A percentile compares a stretch with the other conserved stretches of the same genome.
Conservation (phyloP, 2,888 invertebrate genomes). For the Phengaris alcon region DNA sequence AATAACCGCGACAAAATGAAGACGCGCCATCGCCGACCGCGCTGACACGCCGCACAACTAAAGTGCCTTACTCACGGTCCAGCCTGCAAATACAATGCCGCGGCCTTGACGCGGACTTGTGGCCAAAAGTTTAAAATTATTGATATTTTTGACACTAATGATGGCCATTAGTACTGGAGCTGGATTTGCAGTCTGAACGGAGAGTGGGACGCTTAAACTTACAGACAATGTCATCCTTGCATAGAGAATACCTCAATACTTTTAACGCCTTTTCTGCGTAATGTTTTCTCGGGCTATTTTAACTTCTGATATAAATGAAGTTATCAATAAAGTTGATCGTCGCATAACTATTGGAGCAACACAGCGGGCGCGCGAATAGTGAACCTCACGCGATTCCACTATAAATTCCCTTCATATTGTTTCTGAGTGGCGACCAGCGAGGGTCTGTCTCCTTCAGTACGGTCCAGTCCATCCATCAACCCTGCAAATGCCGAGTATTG, state of each 20-base stretch:
- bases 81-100: too few species aligned
- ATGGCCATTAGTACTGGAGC: too few species aligned
- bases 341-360: neutral
- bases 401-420: neutral
- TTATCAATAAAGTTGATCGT: neutral
- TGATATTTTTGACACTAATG: too few species aligned
- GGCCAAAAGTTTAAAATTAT: too few species aligned
- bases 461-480: neutral
- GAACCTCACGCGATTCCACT: neutral
- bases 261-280: too few species aligned
- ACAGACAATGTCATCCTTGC: too few species aligned
- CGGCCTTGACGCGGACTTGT: too few species aligned
- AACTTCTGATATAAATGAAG: neutral
- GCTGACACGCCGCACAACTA: constrained; percentile 70
- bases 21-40: constrained; percentile 37
- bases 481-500: neutral
- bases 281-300: too few species aligned
- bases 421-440: neutral
- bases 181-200: too few species aligned
- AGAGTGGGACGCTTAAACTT: too few species aligned
- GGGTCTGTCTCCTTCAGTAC: neutral
- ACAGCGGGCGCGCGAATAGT: neutral
- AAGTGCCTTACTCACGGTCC: constrained; percentile 55
- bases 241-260: too few species aligned
- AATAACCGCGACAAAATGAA: constrained; percentile 77